phyloP scores from a whole-genome alignment of 1,140 invertebrate species.

The Bacillus rossius region DNA sequence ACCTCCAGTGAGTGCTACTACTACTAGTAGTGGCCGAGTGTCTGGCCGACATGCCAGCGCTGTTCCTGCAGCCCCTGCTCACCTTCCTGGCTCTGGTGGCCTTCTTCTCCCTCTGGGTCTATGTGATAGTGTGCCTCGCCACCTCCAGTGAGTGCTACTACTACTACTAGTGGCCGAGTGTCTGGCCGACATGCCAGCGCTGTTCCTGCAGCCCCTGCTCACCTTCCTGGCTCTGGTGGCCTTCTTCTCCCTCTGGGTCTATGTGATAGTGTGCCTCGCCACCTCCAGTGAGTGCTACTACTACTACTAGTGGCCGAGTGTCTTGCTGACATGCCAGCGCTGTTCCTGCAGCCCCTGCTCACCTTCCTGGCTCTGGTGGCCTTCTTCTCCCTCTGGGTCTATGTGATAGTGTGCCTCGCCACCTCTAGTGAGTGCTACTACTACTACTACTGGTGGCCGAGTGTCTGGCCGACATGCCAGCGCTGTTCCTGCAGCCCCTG shows the following conservation, averaged over 20 bases:
- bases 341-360: constrained; percentile 82
- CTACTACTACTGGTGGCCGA: too few relatives aligned
- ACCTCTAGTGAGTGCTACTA: constrained; percentile 66
- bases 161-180: too few relatives aligned
- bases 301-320: too few relatives aligned
- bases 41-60: constrained; percentile 72
- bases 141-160: constrained; percentile 66
- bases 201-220: constrained; percentile 82
- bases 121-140: constrained; percentile 64
- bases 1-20: constrained; percentile 66
- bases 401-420: constrained; percentile 64
- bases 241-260: constrained; percentile 83
- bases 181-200: constrained; percentile 72
- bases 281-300: constrained; percentile 66
- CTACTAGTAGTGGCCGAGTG: too few relatives aligned
- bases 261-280: constrained; percentile 64
- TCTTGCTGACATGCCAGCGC: constrained; percentile 72
- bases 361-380: constrained; percentile 72
- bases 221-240: constrained; percentile 72
- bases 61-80: constrained; percentile 82
- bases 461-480: too few relatives aligned
- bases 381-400: constrained; percentile 83
- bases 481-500: too few relatives aligned
- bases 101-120: constrained; percentile 83
- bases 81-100: constrained; percentile 72